Base-by-base conservation (phyloP, 2,888 invertebrate genomes). In the Melangyna quadrimaculata region DNA sequence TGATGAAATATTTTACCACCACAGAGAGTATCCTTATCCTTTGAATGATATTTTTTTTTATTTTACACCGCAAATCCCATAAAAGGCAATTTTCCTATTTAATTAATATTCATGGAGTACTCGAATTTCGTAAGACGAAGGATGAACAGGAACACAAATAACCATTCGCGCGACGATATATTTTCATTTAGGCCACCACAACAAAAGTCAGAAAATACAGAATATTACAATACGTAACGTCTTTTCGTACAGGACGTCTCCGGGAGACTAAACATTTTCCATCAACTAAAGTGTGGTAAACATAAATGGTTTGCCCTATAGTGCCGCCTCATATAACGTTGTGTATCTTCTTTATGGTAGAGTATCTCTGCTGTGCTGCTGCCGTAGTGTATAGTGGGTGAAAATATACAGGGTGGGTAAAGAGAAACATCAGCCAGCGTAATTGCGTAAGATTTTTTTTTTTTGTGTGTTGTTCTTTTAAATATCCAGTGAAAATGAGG, bases 161-260 rank as follows among this genome's bases (percentile, higher is more conserved):
- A 59, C 12, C 32, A 22, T 24, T 6, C 27, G 48, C 63, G 35
- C 59, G 59, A 78, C 78, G 67, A 63, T 55, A 29, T 24, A 59
- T 55, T 48, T 51, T 51, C 48, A 51, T 67, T 48, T 59, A 35
- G 35, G 14, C 22, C 63, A 14, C n/a, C 14, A 72, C 71, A 32
- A 72, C 71, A 32, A 70, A 43, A 55, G 40, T 51, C 87, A 75
- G 74, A 59, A 24, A 63, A 78, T 43, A 72, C 87, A 78, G 57
- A 87, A 80, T n/a, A n/a, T 65, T 67, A 77, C 79, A 88, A 78
- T 86, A 88, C 22, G n/a, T 53, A 82, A 78, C 86, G 87, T 80
- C 90, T 89, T 89, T 87, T 88, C 89, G 87, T 89, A 86, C 82
- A 88, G 88, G 89, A 88, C 89, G 88, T 88, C 88, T 87, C 88